A percentile compares a stretch with the other conserved stretches of the same genome.
phyloP scores from a whole-genome alignment of 2,113 vertebrate genomes.

The Rhabdornis inornatus region DNA sequence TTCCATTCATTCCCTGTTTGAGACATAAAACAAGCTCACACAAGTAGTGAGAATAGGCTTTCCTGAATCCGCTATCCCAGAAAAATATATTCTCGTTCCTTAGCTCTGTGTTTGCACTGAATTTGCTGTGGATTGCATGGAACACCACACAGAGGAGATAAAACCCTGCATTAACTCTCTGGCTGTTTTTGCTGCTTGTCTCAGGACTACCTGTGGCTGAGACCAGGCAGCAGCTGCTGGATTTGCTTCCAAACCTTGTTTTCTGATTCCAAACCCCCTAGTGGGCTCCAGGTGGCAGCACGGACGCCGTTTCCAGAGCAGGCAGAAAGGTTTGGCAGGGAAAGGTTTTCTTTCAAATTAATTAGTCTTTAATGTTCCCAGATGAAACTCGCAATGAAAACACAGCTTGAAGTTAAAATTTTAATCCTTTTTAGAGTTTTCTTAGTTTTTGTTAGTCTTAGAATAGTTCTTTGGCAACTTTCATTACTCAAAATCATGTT shows the following conservation, averaged over 20 bases:
- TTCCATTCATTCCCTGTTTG: neutral
- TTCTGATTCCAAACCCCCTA: neutral
- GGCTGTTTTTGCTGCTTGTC: neutral
- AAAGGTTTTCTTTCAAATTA: neutral
- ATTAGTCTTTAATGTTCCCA: neutral
- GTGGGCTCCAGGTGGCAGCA: conserved; percentile 17
- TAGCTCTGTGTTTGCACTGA: neutral
- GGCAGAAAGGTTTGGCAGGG: neutral
- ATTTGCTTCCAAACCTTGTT: neutral
- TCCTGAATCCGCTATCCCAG: fast-evolving
- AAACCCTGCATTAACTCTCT: neutral
- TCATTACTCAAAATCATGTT: neutral
- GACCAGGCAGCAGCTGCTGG: neutral
- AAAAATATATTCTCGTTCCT: neutral
- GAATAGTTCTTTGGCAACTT: neutral
- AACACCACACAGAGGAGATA: neutral
- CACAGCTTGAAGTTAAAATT: neutral
- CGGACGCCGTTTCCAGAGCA: neutral
- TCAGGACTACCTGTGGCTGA: neutral
- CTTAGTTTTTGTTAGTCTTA: neutral
- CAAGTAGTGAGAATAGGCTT: neutral
- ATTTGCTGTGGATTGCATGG: neutral
- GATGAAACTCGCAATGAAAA: neutral
- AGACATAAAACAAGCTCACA: neutral
- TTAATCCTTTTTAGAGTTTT: neutral